Conservation (phyloP, 2,888 invertebrate species). For the Eupeodes latifasciatus region DNA sequence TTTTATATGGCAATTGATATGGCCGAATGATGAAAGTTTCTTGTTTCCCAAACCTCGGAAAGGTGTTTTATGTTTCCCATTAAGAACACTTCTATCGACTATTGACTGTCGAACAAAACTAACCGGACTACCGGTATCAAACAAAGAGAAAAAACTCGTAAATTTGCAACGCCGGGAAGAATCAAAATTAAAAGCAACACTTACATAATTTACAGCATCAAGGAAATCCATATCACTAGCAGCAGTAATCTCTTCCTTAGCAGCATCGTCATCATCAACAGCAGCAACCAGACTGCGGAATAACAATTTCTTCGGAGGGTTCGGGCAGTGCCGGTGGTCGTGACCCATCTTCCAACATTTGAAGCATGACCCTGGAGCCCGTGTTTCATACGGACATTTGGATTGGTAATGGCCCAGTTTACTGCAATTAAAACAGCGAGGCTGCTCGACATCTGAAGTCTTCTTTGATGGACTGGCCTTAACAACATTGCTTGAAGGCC, state of each 20-base stretch:
- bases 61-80: too few species aligned
- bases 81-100: not conserved
- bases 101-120: conserved; percentile 15
- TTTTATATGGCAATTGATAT: too few species aligned
- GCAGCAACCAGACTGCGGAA: conserved; percentile 26
- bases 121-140: conserved; percentile 31
- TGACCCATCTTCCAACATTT: conserved; percentile 25
- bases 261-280: not conserved
- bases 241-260: not conserved
- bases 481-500: not conserved
- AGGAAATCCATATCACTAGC: not conserved
- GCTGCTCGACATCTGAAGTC: not conserved
- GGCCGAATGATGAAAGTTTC: too few species aligned
- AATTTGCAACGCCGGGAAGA: conserved; percentile 15
- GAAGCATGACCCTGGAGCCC: conserved; percentile 26
- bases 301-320: conserved; percentile 33
- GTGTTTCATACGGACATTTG: conserved; percentile 32
- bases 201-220: conserved; percentile 25
- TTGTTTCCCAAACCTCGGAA: too few species aligned
- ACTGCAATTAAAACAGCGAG: conserved; percentile 32
- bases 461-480: not conserved
- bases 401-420: conserved; percentile 18
- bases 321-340: conserved; percentile 32
- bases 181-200: conserved; percentile 32
- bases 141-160: conserved; percentile 34